phyloP scores from a whole-genome alignment of 1,140 invertebrate genomes.

The Musca vetustissima region DNA sequence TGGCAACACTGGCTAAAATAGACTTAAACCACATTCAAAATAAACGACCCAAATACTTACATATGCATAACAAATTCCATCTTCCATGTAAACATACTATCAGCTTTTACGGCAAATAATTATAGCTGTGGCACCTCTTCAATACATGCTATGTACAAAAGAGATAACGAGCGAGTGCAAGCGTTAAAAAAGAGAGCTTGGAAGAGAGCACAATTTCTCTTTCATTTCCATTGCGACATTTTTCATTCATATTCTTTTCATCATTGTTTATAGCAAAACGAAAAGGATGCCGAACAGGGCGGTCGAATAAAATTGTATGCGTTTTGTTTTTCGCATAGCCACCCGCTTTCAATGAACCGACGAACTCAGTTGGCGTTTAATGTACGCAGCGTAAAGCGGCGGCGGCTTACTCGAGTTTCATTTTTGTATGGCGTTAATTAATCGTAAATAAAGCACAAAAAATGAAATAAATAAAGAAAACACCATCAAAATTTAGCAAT shows the following conservation, averaged over 20 bases:
- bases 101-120: too few relatives aligned
- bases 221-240: not conserved
- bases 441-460: constrained; percentile 5
- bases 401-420: constrained; percentile 12
- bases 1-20: too few relatives aligned
- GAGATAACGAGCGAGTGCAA: too few relatives aligned
- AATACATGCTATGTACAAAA: too few relatives aligned
- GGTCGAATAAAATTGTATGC: constrained; percentile 8
- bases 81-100: too few relatives aligned
- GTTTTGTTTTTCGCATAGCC: constrained; percentile 22
- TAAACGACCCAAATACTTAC: too few relatives aligned
- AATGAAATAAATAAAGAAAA: constrained; percentile 2
- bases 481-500: too few relatives aligned
- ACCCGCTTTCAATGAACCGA: constrained; percentile 15
- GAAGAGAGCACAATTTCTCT: not conserved
- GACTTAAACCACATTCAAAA: too few relatives aligned
- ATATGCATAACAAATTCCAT: too few relatives aligned
- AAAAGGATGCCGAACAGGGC: too few relatives aligned
- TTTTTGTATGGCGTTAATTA: not conserved
- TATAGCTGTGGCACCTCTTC: not conserved
- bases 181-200: too few relatives aligned
- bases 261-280: constrained; percentile 14
- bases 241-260: constrained; percentile 20
- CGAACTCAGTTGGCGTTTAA: constrained; percentile 18
- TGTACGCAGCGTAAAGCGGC: constrained; percentile 17